Evolutionary conservation across 2,888 invertebrate genomes (phyloP).

Genomic region (Eupithecia vulgata): DNA sequence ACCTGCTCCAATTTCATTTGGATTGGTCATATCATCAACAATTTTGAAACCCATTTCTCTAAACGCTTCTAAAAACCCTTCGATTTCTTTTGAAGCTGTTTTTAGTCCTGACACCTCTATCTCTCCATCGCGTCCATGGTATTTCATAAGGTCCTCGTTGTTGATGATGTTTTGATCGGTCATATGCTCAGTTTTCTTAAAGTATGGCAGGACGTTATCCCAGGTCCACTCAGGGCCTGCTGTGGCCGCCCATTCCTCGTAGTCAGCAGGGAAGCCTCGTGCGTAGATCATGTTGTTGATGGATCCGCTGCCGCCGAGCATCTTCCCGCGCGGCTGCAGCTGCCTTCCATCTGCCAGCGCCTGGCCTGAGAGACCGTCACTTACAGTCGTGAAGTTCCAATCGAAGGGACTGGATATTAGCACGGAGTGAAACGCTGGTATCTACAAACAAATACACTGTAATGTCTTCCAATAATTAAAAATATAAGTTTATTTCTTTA

Average conservation of each 20-base stretch:
- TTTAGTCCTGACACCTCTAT: conserved; percentile 65
- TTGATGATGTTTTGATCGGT: conserved; percentile 64
- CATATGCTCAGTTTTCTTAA: conserved; percentile 70
- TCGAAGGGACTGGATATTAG: conserved; percentile 62
- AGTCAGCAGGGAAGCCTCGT: conserved; percentile 69
- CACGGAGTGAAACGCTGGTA: conserved; percentile 60
- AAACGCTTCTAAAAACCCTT: conserved; percentile 63
- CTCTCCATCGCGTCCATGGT: conserved; percentile 64
- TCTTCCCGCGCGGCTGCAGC: conserved; percentile 67
- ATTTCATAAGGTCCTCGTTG: conserved; percentile 57
- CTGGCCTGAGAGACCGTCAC: conserved; percentile 63
- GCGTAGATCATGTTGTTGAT: conserved; percentile 75
- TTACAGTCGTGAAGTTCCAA: conserved; percentile 71
- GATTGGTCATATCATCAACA: conserved; percentile 72
- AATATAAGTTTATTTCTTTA: too few relatives aligned
- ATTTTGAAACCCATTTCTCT: conserved; percentile 62
- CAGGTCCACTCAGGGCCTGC: conserved; percentile 65
- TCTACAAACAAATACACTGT: conserved; percentile 47
- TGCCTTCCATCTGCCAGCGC: conserved; percentile 59
- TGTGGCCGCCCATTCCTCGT: conserved; percentile 66
- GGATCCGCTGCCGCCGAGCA: conserved; percentile 73
- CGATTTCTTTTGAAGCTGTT: conserved; percentile 49
- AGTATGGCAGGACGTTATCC: conserved; percentile 65
- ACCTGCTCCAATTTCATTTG: conserved; percentile 64
- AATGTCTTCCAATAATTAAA: not conserved